A percentile compares a stretch with the other conserved stretches of the same genome.
Conservation (phyloP, 23 tunicate genomes). For the Diplosoma virens region DNA sequence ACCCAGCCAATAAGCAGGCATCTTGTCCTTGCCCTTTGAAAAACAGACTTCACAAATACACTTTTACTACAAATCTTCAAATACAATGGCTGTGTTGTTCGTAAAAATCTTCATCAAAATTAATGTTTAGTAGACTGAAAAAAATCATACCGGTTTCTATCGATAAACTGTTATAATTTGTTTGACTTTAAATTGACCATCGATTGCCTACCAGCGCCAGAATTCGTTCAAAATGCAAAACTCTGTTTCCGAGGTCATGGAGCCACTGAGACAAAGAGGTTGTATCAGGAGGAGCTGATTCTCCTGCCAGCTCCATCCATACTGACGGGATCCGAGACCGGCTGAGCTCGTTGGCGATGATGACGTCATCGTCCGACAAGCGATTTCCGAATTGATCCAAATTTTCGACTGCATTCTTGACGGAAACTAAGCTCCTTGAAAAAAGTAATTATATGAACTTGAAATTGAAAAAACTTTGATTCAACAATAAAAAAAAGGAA, state of each 20-base stretch:
- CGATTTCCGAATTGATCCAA: constrained; percentile 78
- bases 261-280: constrained; percentile 74
- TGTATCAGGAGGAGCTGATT: constrained; percentile 64
- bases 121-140: too few relatives aligned
- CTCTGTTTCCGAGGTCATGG: constrained; percentile 51
- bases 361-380: constrained; percentile 58
- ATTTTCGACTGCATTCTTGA: constrained; percentile 68
- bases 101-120: too few relatives aligned
- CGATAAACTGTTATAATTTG: too few relatives aligned
- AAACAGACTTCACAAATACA: neutral
- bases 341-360: constrained; percentile 58
- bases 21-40: constrained; percentile 73
- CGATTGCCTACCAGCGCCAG: constrained; percentile 72
- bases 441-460: too few relatives aligned
- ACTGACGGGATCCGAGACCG: constrained; percentile 54
- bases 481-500: too few relatives aligned
- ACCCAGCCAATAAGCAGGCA: constrained; percentile 90
- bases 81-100: too few relatives aligned
- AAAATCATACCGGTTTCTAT: too few relatives aligned
- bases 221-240: constrained; percentile 78
- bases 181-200: too few relatives aligned
- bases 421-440: constrained; percentile 50
- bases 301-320: constrained; percentile 88
- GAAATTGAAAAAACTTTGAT: too few relatives aligned
- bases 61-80: too few relatives aligned